These are phyloP conservation scores for Capromys pilorides DNA, from an alignment of 2,797 vertebrate genomes.

Conservation along the genomic window DNA sequence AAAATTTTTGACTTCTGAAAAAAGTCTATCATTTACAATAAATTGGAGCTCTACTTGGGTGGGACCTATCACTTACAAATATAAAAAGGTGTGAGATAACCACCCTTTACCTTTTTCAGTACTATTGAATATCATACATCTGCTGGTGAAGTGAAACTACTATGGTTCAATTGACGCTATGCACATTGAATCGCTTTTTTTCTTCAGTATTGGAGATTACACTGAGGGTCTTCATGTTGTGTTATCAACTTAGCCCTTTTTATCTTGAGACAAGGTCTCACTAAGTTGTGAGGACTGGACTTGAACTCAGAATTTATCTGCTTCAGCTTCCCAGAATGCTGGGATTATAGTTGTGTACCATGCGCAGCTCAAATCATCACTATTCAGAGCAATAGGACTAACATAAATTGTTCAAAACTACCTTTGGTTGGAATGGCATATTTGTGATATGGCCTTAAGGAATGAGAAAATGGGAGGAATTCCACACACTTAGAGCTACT, in stretches of 20 bases:
- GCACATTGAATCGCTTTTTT: neutral
- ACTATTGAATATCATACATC: conserved; percentile 25
- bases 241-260: neutral
- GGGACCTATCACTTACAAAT: conserved; percentile 80
- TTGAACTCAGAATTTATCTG: neutral
- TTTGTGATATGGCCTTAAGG: conserved; percentile 29
- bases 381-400: conserved; percentile 17
- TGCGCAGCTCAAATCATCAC: neutral
- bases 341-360: neutral
- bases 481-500: neutral
- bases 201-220: neutral
- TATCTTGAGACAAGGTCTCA: neutral
- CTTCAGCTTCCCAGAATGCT: neutral
- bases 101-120: conserved; percentile 61
- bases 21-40: conserved; percentile 66
- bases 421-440: neutral
- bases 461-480: neutral
- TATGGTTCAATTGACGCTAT: conserved; percentile 11
- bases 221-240: neutral
- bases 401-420: conserved; percentile 5
- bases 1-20: conserved; percentile 17
- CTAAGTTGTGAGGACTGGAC: neutral
- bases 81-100: conserved; percentile 75
- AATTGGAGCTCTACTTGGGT: conserved; percentile 66
- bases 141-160: conserved; percentile 68